Percentiles rank a stretch among this genome's conserved stretches.
phyloP scores from a whole-genome alignment of 2,113 vertebrate species.

The Pavo muticus region DNA sequence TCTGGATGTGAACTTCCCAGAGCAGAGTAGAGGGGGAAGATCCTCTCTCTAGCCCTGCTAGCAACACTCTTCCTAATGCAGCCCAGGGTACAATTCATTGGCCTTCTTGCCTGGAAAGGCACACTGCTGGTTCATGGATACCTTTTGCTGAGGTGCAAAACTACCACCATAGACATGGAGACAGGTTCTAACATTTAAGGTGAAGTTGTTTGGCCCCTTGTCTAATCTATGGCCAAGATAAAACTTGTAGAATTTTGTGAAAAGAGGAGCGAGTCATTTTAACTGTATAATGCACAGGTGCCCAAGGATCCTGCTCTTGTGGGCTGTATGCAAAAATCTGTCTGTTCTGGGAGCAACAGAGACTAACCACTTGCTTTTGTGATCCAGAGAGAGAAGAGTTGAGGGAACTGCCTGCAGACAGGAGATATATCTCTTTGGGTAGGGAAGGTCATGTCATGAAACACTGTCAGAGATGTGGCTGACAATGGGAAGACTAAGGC shows the following conservation, averaged over 20 bases:
- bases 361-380: not conserved
- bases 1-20: not conserved
- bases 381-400: not conserved
- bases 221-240: not conserved
- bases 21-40: not conserved
- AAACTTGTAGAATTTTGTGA: not conserved
- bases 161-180: not conserved
- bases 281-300: not conserved
- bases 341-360: not conserved
- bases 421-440: not conserved
- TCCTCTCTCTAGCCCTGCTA: not conserved
- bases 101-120: not conserved
- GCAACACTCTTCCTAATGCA: not conserved
- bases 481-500: not conserved
- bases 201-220: not conserved
- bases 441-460: not conserved
- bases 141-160: not conserved
- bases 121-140: not conserved
- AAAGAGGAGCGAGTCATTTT: not conserved
- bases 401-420: not conserved
- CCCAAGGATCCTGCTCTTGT: not conserved
- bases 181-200: not conserved
- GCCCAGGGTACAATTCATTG: not conserved
- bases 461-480: not conserved
- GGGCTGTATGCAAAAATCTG: not conserved